Evolutionary conservation across 2,797 vertebrate species (phyloP), one percentile per base, ranked within the genome.

Genomic region (Gouania willdenowi): DNA sequence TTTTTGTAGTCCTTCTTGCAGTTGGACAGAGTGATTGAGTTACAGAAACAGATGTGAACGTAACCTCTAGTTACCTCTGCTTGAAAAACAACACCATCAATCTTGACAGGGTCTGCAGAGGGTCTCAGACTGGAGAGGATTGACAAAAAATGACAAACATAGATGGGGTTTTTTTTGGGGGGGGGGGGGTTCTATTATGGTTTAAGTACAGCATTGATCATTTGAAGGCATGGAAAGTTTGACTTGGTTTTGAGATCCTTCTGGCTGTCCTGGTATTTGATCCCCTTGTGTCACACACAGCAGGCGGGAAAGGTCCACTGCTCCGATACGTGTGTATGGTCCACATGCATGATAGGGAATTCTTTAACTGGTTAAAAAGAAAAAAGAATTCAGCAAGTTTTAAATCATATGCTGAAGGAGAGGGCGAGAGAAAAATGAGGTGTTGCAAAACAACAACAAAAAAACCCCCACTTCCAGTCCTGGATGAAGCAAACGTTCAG

Each of bases 11-110:
- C 49, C 8, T 13, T 55, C 61, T 59, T 28, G 32, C 31, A 29
- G 35, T 26, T 53, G 27, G 43, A 37, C 32, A 33, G 5, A 53
- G 52, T 50, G 73, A 78, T 60, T 72, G 51, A 71, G 62, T 74
- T 79, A 79, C 71, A 50, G 34, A 48, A 82, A 65, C 79, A 70
- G 79, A 82, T 71, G 71, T 71, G 66, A 65, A 51, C 33, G n/a
- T 71, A 74, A 77, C 77, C 82, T 69, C 44, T 53, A 79, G 78
- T 82, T 72, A 79, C 75, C 77, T 66, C 53, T 2, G 19, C 6
- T 46, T 68, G 62, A 50, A 78, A 78, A 77, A 80, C 71, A 77
- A 65, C 46, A 31, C 50, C 52, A 77, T 76, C 54, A 74, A 66
- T 77, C 65, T 66, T 74, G 26, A 71, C 37, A 22, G 50, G 23